Percentiles rank a stretch among this genome's conserved stretches.
These are phyloP conservation scores for Columbina picui DNA, from an alignment of 2,113 vertebrate genomes.

Conservation along the genomic window DNA sequence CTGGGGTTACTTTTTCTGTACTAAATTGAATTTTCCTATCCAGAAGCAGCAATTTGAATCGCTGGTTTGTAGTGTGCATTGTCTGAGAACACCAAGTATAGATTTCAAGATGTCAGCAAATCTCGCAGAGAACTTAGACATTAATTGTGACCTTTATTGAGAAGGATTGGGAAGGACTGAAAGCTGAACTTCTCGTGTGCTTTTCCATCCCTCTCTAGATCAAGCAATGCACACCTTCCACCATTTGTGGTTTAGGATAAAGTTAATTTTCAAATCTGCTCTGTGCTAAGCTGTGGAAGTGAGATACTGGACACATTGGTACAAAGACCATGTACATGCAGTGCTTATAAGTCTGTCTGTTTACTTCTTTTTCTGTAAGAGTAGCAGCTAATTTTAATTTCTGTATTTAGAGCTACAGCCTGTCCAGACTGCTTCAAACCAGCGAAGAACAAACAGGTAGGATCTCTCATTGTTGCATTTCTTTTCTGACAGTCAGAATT, in stretches of 20 bases:
- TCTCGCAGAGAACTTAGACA: not conserved
- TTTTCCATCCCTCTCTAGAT: not conserved
- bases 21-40: slow-evolving; percentile 16
- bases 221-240: not conserved
- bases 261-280: not conserved
- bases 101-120: not conserved
- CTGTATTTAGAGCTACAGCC: slow-evolving; percentile 77
- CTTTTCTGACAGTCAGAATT: not conserved
- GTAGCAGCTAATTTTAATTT: slow-evolving; percentile 37
- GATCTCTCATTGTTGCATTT: not conserved
- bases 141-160: not conserved
- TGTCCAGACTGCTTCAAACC: slow-evolving; percentile 93
- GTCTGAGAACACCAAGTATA: not conserved
- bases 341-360: not conserved
- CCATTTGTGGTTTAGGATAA: not conserved
- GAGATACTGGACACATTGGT: not conserved
- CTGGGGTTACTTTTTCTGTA: not conserved
- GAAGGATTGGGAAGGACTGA: not conserved
- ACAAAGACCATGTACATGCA: not conserved
- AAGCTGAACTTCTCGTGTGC: not conserved
- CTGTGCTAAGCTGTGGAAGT: not conserved
- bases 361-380: not conserved
- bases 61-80: not conserved
- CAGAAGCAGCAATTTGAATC: not conserved
- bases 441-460: slow-evolving; percentile 94